phyloP scores from a whole-genome alignment of 1,140 invertebrate genomes.

The Mya arenaria region DNA sequence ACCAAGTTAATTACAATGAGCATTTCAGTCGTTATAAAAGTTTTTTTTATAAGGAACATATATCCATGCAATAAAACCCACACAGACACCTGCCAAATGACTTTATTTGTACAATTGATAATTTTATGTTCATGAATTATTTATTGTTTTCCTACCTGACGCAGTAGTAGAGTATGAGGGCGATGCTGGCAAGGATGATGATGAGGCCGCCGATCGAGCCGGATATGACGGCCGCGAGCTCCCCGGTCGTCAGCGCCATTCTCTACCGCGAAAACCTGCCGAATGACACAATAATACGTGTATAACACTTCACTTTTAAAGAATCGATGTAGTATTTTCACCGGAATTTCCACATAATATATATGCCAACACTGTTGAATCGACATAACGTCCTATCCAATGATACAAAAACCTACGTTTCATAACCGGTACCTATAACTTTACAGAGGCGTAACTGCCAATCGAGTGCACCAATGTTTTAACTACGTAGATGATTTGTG shows the following conservation, averaged over 20 bases:
- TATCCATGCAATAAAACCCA: background rate
- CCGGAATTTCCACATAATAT: no score
- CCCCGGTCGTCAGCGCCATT: slow-evolving; percentile 25
- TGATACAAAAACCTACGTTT: no score
- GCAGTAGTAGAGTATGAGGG: slow-evolving; percentile 28
- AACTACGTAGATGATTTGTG: no score
- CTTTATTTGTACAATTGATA: background rate
- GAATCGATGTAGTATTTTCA: no score
- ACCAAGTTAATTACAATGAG: background rate
- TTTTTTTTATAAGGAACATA: background rate
- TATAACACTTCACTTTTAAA: no score
- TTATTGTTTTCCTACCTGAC: background rate
- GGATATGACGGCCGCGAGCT: slow-evolving; percentile 27
- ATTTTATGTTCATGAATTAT: background rate
- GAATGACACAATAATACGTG: no score
- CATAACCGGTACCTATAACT: no score
- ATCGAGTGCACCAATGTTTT: no score
- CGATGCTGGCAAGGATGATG: slow-evolving; percentile 25
- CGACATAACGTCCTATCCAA: no score
- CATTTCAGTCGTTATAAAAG: background rate
- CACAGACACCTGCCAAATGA: background rate
- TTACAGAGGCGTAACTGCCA: no score
- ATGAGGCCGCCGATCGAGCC: slow-evolving; percentile 47
- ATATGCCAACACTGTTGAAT: no score
- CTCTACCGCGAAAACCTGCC: no score